Evolutionary conservation across 2,797 vertebrate species (phyloP).

Genomic region (Spinibarbus caldwelli): DNA sequence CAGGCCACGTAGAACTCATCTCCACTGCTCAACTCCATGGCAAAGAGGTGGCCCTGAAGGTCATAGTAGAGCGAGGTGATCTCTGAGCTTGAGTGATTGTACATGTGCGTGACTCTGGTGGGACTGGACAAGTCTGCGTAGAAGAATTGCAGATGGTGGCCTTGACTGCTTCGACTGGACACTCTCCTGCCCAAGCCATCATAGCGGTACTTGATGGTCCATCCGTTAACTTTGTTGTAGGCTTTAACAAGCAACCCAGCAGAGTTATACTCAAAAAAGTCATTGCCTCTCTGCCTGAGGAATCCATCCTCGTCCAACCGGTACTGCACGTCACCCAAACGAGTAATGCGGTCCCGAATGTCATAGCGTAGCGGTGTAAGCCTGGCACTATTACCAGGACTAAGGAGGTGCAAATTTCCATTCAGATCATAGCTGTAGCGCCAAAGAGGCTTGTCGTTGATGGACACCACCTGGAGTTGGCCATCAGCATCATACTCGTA

Average conservation of each 20-base stretch:
- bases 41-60: constrained; percentile 96
- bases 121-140: constrained; percentile 95
- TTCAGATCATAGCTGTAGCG: constrained; percentile 98
- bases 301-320: constrained; percentile 96
- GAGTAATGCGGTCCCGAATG: constrained; percentile 91
- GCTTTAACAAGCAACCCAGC: constrained; percentile 90
- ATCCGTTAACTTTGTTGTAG: constrained; percentile 89
- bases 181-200: constrained; percentile 94
- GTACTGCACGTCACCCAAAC: constrained; percentile 93
- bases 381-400: constrained; percentile 93
- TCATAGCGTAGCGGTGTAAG: constrained; percentile 95
- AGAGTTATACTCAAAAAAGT: constrained; percentile 95
- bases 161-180: constrained; percentile 87
- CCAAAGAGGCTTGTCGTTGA: constrained; percentile 97
- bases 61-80: constrained; percentile 98
- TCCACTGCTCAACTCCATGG: constrained; percentile 96
- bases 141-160: constrained; percentile 97
- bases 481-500: constrained; percentile 96
- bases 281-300: constrained; percentile 90
- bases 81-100: constrained; percentile 98
- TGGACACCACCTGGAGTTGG: constrained; percentile 93
- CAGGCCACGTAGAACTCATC: constrained; percentile 98
- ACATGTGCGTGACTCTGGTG: constrained; percentile 95
- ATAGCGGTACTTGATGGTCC: constrained; percentile 93
- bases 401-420: constrained; percentile 94